Evolutionary conservation across 2,113 vertebrate species (phyloP).

Genomic region (Sorex araneus): DNA sequence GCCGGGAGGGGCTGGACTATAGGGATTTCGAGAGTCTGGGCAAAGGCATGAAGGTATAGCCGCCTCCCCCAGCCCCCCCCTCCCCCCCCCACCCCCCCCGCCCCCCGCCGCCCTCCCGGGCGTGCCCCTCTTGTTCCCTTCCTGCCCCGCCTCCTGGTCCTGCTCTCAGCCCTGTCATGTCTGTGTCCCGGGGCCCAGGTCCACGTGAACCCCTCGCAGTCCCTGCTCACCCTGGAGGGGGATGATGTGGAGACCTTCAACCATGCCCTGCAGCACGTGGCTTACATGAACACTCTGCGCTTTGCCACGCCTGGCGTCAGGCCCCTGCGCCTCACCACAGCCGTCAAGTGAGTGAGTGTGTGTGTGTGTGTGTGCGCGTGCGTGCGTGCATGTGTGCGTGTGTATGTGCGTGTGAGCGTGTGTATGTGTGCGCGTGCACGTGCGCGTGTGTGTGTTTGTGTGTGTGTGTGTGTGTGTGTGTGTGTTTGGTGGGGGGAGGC

Average conservation of each 20-base stretch:
- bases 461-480: no score
- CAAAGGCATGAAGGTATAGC: slow-evolving; percentile 98
- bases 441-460: not conserved
- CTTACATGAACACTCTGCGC: slow-evolving; percentile 97
- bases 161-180: slow-evolving; percentile 67
- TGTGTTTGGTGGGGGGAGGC: not conserved
- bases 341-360: slow-evolving; percentile 89
- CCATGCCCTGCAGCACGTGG: slow-evolving; percentile 98
- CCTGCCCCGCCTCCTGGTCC: slow-evolving; percentile 22
- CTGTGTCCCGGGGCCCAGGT: slow-evolving; percentile 91
- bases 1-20: slow-evolving; percentile 98
- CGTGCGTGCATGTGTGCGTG: no score
- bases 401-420: no score
- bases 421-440: not conserved
- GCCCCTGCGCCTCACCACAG: slow-evolving; percentile 95
- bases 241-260: slow-evolving; percentile 99
- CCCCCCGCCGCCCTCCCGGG: slow-evolving; percentile 5
- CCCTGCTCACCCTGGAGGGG: slow-evolving; percentile 96
- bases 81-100: slow-evolving; percentile 68
- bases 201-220: slow-evolving; percentile 98
- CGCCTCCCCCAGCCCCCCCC: slow-evolving; percentile 68
- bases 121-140: slow-evolving; percentile 58
- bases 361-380: not conserved
- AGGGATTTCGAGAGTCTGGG: slow-evolving; percentile 98
- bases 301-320: slow-evolving; percentile 98